Base-by-base conservation (phyloP, 2,797 vertebrate species). In the Cottoperca gobio region DNA sequence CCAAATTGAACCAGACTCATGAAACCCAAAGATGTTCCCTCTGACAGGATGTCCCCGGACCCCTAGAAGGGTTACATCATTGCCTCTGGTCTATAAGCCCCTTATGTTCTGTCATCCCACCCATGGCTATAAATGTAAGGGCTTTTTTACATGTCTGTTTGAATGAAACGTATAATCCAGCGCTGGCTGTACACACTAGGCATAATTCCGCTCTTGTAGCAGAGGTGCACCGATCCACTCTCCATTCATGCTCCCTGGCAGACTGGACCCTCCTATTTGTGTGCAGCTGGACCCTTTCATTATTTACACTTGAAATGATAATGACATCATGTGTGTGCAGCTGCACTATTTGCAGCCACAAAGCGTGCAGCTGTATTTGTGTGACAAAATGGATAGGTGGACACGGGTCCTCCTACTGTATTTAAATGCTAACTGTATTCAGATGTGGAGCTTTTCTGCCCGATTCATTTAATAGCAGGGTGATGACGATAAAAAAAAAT, bases 301-400 rank as follows among this genome's bases (percentile, higher is more conserved):
- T 93, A 91, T 92, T 91, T 91, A 93, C 85, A 90, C 91, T 93
- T 89, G 79, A 93, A 92, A 93, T 91, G 86, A 93, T 92, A 94
- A 94, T 92, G 83, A 84, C 88, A 89, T 89, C 88, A 89, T 88
- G 89, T 90, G 84, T 86, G 81, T 89, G 84, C 93, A 94, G 92
- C 92, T 94, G 92, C 84, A 78, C 74, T 81, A 92, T 94, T 92
- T 92, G 89, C 91, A 93, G 92, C 67, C 70, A 58, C 76, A 67
- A 50, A 63, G 78, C 85, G 73, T 40, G 86, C 79, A 33, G 35
- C 59, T 66, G 63, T 79, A 90, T 90, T 88, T 76, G 75, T 85
- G 78, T 81, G 81, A 84, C 88, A 90, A 88, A 90, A 80, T 67
- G 21, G 31, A 45, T 59, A 62, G 69, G 59, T 46, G 61, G 66